These are phyloP conservation scores for Zaprionus ornatus DNA, from an alignment of 1,140 invertebrate genomes.

Conservation along the genomic window DNA sequence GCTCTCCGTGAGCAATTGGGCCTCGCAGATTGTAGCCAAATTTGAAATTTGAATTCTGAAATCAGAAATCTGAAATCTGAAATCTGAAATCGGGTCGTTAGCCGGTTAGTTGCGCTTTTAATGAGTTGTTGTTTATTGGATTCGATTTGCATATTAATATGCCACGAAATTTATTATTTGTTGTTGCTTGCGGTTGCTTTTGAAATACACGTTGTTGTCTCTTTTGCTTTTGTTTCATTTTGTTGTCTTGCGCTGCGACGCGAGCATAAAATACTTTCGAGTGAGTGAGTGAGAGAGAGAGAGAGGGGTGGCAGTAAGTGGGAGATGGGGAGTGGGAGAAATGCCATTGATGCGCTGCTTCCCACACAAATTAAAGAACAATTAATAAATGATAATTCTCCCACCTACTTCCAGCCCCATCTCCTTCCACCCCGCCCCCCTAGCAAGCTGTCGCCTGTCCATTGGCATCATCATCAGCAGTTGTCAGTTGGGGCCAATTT, in stretches of 20 bases:
- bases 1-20: conserved; percentile 12
- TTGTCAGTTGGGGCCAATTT: conserved; percentile 42
- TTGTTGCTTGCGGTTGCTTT: conserved; percentile 45
- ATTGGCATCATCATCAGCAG: conserved; percentile 32
- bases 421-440: background rate
- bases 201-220: background rate
- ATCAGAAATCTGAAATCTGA: background rate
- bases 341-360: conserved; percentile 59
- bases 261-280: conserved; percentile 8
- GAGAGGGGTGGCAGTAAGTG: background rate
- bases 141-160: conserved; percentile 74
- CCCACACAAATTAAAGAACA: conserved; percentile 80
- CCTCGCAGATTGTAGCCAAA: conserved; percentile 9
- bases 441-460: conserved; percentile 18
- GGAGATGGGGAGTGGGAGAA: conserved; percentile 1
- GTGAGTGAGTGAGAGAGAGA: background rate
- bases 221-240: conserved; percentile 10
- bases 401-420: background rate
- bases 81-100: conserved; percentile 34
- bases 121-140: conserved; percentile 78
- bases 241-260: background rate
- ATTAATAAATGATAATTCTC: conserved; percentile 78
- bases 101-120: conserved; percentile 71
- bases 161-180: conserved; percentile 66
- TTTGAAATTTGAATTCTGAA: conserved; percentile 2